These are phyloP conservation scores for Bufo gargarizans DNA, from an alignment of 2,113 vertebrate species.

Conservation along the genomic window DNA sequence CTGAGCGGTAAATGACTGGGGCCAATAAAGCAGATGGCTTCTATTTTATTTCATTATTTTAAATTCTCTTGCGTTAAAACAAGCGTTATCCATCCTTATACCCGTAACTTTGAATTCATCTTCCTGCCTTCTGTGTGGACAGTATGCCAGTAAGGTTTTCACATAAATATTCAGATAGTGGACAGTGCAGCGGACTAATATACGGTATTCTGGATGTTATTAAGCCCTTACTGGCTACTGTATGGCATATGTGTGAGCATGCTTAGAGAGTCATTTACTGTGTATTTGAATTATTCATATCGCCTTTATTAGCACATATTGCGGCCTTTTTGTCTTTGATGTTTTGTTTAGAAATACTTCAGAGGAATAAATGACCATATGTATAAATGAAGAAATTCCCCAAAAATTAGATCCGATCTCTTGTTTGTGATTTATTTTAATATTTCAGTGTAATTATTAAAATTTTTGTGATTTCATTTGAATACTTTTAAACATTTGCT, in stretches of 20 bases:
- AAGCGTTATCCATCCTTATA: not conserved
- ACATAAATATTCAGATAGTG: not conserved
- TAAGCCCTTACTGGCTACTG: not conserved
- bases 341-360: not conserved
- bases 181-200: not conserved
- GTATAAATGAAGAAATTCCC: not conserved
- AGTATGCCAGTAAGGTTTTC: not conserved
- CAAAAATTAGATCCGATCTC: not conserved
- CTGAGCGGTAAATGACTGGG: conserved; percentile 6
- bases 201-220: not conserved
- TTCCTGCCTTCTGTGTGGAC: not conserved
- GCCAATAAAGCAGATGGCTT: conserved; percentile 53
- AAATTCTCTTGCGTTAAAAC: conserved; percentile 76
- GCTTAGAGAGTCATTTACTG: not conserved
- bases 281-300: conserved; percentile 3
- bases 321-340: not conserved
- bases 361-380: not conserved
- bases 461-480: not conserved
- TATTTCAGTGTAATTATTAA: not conserved
- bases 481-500: not conserved
- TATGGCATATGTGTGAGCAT: not conserved
- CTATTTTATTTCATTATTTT: conserved; percentile 27
- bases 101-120: not conserved
- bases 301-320: not conserved
- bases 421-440: not conserved